Evolutionary conservation across 2,888 invertebrate species (phyloP).

Genomic region (Drymonia ruficornis): DNA sequence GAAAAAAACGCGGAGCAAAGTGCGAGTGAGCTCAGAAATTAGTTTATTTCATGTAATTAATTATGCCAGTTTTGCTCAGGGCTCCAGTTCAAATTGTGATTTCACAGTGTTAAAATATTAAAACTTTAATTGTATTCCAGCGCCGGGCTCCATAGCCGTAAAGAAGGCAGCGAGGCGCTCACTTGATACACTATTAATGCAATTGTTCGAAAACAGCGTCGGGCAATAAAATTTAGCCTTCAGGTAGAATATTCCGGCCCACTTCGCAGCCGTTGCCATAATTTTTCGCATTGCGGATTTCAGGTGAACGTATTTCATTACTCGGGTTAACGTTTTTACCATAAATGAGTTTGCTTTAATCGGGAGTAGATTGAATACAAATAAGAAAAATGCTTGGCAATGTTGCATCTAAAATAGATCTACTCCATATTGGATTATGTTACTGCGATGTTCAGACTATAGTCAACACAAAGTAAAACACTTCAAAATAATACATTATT

Average conservation of each 20-base stretch:
- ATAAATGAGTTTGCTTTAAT: conserved; percentile 47
- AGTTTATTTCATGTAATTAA: conserved; percentile 54
- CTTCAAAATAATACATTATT: conserved; percentile 32
- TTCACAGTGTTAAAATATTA: conserved; percentile 72
- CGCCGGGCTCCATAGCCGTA: conserved; percentile 67
- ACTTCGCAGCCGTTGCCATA: conserved; percentile 72
- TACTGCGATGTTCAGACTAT: no score
- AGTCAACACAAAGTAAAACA: background rate
- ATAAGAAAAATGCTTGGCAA: background rate
- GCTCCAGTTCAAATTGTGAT: conserved; percentile 59
- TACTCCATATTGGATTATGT: no score
- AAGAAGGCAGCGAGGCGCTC: conserved; percentile 70
- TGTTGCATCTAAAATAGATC: no score
- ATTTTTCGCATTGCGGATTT: conserved; percentile 83
- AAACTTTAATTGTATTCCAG: conserved; percentile 76
- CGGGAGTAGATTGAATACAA: conserved; percentile 14
- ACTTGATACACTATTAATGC: conserved; percentile 83
- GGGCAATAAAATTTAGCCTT: conserved; percentile 79
- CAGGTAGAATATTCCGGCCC: conserved; percentile 76
- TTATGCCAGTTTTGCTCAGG: conserved; percentile 45
- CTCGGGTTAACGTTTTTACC: conserved; percentile 48
- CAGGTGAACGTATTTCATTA: conserved; percentile 55
- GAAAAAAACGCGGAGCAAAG: conserved; percentile 8
- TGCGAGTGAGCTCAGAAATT: conserved; percentile 29
- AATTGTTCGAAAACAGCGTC: conserved; percentile 81